Base-by-base conservation (phyloP, 2,797 vertebrate species). In the Pempheris klunzingeri region DNA sequence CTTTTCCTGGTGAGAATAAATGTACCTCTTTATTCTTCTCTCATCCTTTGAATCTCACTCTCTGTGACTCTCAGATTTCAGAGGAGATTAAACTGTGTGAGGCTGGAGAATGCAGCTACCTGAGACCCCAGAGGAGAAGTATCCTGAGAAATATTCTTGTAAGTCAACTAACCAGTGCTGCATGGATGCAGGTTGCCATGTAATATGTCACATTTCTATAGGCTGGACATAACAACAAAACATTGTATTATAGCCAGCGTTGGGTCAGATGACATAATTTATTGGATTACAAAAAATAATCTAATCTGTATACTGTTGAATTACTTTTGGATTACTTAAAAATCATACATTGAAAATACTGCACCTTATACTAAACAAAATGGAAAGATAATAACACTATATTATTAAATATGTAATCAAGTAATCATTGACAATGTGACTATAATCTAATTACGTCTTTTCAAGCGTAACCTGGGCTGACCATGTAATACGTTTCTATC, bases 1-100 rank as follows among this genome's bases (percentile, higher is more conserved):
- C 9, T 46, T 54, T 53, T 72, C 58, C 24, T 53, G 15, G 52
- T n/a, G 34, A 60, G 11, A 64, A 34, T 47, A 2, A 36, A 22
- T 59, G 32, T 14, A n/a, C 15, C 8, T 44, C 5, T 55, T 69
- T 49, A 26, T 9, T 39, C 4, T 22, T 52, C 14, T 7, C 5
- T 55, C 4, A 32, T 53, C 7, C 28, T 41, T 8, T 4, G 1
- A 13, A 30, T 34, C 28, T 46, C 3, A 14, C 20, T 46, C 5
- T 60, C 36, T 30, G 14, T 57, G 18, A 50, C n/a, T 71, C 50
- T 80, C 83, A 97, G 96, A 89, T 94, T 75, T 96, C 96, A 70
- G 95, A 94, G 81, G 96, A 96, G 87, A 93, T 96, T 28, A 96
- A 96, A 74, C 73, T 96, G 46, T 97, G 96, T 67, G 95, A 96